Evolutionary conservation across 2,888 invertebrate species (phyloP).

Genomic region (Tetanocera ferruginea): DNA sequence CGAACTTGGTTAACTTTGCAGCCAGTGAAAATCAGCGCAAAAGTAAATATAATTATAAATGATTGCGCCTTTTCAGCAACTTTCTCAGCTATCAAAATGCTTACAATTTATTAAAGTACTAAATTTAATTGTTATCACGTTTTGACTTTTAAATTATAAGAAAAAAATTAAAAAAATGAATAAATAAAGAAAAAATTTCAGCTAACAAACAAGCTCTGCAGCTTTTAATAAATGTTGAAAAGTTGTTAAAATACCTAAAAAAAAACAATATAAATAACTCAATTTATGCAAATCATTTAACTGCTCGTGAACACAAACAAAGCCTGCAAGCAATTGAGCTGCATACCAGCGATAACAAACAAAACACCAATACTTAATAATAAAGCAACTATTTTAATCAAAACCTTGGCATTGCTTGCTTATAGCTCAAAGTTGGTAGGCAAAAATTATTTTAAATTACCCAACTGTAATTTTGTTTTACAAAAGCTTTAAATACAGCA

Average conservation of each 20-base stretch:
- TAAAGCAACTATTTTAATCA: neutral
- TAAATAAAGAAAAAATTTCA: neutral
- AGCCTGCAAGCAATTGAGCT: no score
- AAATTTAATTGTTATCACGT: no score
- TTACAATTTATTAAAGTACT: no score
- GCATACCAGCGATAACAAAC: neutral
- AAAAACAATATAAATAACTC: neutral
- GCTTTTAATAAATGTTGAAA: neutral
- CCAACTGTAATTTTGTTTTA: neutral
- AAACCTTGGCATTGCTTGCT: conserved; percentile 14
- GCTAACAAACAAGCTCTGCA: neutral
- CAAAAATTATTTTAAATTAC: neutral
- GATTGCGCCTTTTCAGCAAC: no score
- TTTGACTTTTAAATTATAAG: no score
- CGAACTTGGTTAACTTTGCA: conserved; percentile 21
- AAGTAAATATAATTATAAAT: no score
- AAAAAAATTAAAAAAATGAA: no score
- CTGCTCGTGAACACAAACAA: neutral
- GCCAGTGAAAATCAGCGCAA: neutral
- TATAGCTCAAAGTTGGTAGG: neutral
- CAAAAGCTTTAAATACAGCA: neutral
- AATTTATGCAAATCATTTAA: neutral
- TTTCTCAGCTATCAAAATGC: neutral
- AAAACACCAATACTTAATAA: neutral
- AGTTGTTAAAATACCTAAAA: neutral